Conservation (phyloP, 2,888 invertebrate species). For the Lacanobia oleracea region DNA sequence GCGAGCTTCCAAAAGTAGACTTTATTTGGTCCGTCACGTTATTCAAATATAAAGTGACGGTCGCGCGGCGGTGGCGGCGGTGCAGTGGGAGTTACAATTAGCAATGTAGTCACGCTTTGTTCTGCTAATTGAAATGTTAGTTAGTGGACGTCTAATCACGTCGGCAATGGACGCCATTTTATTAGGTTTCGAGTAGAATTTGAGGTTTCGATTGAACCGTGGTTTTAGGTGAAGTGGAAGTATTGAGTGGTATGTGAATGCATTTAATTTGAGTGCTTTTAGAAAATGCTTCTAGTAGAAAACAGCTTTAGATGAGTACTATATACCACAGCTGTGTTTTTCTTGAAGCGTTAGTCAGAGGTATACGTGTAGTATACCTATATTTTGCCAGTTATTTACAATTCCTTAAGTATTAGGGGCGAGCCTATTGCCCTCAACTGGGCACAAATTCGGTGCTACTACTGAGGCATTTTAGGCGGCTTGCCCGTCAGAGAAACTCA, state of each 20-base stretch:
- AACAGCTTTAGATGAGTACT: not conserved
- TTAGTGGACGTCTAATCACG: conserved; percentile 38
- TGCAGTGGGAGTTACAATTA: conserved; percentile 41
- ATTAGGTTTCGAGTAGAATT: conserved; percentile 2
- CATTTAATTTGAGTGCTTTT: not conserved
- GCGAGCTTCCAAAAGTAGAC: conserved; percentile 9
- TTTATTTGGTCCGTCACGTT: conserved; percentile 48
- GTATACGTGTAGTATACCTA: too few relatives aligned
- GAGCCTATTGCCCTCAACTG: too few relatives aligned
- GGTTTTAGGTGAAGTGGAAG: not conserved
- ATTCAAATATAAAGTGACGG: conserved; percentile 56
- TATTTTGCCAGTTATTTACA: too few relatives aligned
- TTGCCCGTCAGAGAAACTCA: too few relatives aligned
- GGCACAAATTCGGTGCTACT: too few relatives aligned
- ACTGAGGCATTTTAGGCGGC: too few relatives aligned
- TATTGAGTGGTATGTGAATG: not conserved
- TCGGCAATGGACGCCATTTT: conserved; percentile 5
- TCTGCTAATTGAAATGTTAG: conserved; percentile 56
- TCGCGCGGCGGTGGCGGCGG: not conserved
- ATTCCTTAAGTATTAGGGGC: too few relatives aligned
- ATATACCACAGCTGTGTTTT: too few relatives aligned
- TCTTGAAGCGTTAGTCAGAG: too few relatives aligned
- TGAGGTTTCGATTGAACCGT: not conserved
- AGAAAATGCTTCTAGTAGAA: not conserved
- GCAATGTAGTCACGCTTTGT: conserved; percentile 51